Evolutionary conservation across 1,140 invertebrate species (phyloP).

Genomic region (Conus betulinus): DNA sequence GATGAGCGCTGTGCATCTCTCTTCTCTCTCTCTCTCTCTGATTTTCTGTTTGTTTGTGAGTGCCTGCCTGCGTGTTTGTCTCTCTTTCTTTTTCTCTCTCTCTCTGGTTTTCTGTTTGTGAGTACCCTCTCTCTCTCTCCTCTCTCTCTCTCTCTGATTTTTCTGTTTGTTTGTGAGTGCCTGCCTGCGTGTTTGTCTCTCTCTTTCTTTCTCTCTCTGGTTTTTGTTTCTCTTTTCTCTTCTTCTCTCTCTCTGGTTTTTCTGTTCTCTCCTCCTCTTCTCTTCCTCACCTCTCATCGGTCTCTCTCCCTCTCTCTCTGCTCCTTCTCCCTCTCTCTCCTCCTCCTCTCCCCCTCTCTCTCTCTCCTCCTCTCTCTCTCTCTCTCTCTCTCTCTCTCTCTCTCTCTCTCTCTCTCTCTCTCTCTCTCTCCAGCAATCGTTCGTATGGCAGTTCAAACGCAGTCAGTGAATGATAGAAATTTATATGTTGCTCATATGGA

Average conservation of each 20-base stretch:
- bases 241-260: not conserved
- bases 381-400: not conserved
- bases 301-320: not conserved
- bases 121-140: not conserved
- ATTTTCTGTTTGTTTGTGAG: not conserved
- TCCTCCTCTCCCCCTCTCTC: not conserved
- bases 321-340: not conserved
- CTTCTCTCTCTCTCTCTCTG: not conserved
- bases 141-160: not conserved
- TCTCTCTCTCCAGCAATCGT: not conserved
- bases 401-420: conserved; percentile 7
- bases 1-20: too few species aligned
- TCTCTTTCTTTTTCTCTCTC: not conserved
- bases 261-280: not conserved
- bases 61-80: not conserved
- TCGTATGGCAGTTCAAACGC: too few species aligned
- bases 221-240: not conserved
- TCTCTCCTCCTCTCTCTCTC: not conserved
- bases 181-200: not conserved
- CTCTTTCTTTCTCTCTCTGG: not conserved
- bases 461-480: too few species aligned
- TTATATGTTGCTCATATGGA: too few species aligned
- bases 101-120: not conserved
- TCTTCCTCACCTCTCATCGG: not conserved
- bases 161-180: not conserved